These are phyloP conservation scores for Eidolon dupreanum DNA, from an alignment of 2,797 vertebrate genomes.

Conservation along the genomic window DNA sequence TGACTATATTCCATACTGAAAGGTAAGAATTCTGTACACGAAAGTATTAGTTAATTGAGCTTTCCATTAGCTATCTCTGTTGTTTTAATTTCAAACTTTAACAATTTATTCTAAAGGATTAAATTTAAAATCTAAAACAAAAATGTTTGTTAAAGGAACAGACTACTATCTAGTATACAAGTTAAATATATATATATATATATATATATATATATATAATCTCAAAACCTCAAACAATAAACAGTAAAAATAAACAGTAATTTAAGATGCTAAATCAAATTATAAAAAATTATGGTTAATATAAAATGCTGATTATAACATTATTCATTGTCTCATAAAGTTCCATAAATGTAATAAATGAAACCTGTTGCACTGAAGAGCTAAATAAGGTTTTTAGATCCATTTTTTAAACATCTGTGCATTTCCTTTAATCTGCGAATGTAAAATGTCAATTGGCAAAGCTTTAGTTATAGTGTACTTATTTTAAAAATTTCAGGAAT, in stretches of 20 bases:
- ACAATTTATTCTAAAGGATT: slow-evolving; percentile 36
- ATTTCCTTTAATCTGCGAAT: slow-evolving; percentile 66
- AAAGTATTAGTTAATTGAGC: neutral
- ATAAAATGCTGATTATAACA: slow-evolving; percentile 44
- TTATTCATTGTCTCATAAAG: slow-evolving; percentile 48
- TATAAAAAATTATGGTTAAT: slow-evolving; percentile 3
- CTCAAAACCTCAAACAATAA: slow-evolving; percentile 39
- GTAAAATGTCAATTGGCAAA: slow-evolving; percentile 50
- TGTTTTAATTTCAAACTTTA: slow-evolving; percentile 9
- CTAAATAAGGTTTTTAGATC: slow-evolving; percentile 60
- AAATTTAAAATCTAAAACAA: slow-evolving; percentile 42
- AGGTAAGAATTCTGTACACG: neutral
- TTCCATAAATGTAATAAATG: slow-evolving; percentile 59
- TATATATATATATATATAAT: neutral
- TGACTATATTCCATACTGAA: neutral
- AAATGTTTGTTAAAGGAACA: slow-evolving; percentile 21
- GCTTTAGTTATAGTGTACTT: slow-evolving; percentile 45
- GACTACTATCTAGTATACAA: neutral
- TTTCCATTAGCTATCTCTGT: neutral
- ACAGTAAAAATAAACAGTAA: slow-evolving; percentile 32
- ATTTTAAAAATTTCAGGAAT: slow-evolving; percentile 35
- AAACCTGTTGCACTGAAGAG: slow-evolving; percentile 41
- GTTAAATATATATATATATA: slow-evolving; percentile 32
- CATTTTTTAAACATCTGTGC: slow-evolving; percentile 62
- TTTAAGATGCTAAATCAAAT: slow-evolving; percentile 42